These are phyloP conservation scores for Ormyrus rosae DNA, from an alignment of 2,888 invertebrate species.

Conservation along the genomic window DNA sequence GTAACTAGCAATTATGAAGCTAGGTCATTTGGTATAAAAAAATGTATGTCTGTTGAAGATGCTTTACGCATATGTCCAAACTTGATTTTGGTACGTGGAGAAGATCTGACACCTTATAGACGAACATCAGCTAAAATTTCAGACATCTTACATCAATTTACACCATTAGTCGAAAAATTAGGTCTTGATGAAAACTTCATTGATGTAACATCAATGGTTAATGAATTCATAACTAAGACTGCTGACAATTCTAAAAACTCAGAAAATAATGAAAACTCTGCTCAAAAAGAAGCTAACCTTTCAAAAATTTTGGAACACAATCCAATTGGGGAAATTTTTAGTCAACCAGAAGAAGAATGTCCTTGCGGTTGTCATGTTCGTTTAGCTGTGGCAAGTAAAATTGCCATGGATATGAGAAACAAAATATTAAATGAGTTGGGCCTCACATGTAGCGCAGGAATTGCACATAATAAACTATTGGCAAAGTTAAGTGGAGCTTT, in stretches of 20 bases:
- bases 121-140: slow-evolving; percentile 87
- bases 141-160: slow-evolving; percentile 83
- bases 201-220: slow-evolving; percentile 85
- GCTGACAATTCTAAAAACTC: slow-evolving; percentile 49
- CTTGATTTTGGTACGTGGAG: slow-evolving; percentile 86
- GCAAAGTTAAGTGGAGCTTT: slow-evolving; percentile 86
- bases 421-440: slow-evolving; percentile 83
- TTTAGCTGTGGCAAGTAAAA: slow-evolving; percentile 83
- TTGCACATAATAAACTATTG: slow-evolving; percentile 89
- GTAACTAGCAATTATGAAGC: slow-evolving; percentile 92
- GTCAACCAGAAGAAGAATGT: slow-evolving; percentile 79
- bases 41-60: slow-evolving; percentile 87
- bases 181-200: slow-evolving; percentile 92
- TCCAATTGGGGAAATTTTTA: slow-evolving; percentile 80
- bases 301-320: slow-evolving; percentile 42
- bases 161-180: slow-evolving; percentile 86
- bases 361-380: slow-evolving; percentile 85
- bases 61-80: slow-evolving; percentile 85
- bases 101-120: slow-evolving; percentile 89
- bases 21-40: slow-evolving; percentile 84
- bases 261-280: slow-evolving; percentile 36
- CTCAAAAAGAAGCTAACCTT: slow-evolving; percentile 20
- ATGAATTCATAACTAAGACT: slow-evolving; percentile 63
- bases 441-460: slow-evolving; percentile 88
- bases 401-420: slow-evolving; percentile 87